These are phyloP conservation scores for Bettongia penicillata DNA, from an alignment of 2,113 vertebrate species.

Conservation along the genomic window DNA sequence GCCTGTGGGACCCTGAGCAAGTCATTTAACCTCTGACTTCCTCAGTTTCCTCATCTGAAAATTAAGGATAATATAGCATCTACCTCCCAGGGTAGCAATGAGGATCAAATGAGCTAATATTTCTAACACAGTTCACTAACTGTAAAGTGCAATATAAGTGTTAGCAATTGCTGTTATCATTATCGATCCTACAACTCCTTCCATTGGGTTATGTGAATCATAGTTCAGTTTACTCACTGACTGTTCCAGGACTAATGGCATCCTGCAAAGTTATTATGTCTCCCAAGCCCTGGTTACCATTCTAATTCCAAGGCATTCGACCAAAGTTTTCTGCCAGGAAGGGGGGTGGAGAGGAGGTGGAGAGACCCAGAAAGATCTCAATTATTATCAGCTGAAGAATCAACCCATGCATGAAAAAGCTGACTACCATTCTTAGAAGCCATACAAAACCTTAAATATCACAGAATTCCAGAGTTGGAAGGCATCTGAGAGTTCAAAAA, in stretches of 20 bases:
- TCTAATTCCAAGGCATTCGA: not conserved
- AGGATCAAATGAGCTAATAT: not conserved
- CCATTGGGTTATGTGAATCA: not conserved
- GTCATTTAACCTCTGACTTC: not conserved
- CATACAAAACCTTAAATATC: conserved; percentile 6
- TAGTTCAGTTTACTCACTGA: not conserved
- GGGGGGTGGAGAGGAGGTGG: too few species aligned
- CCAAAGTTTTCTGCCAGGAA: not conserved
- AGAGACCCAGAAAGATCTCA: not conserved
- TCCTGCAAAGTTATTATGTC: not conserved
- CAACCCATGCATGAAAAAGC: conserved; percentile 6
- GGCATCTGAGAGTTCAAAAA: not conserved
- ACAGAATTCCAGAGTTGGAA: not conserved
- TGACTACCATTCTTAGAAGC: conserved; percentile 21
- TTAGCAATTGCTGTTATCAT: not conserved
- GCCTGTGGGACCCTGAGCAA: not conserved
- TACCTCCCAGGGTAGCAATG: not conserved
- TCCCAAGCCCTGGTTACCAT: not conserved
- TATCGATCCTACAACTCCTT: not conserved
- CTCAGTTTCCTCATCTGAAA: not conserved
- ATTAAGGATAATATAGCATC: not conserved
- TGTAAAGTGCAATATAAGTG: not conserved
- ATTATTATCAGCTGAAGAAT: conserved; percentile 33
- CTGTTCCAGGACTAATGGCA: not conserved
- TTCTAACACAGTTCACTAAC: not conserved